Conservation (phyloP, 2,113 vertebrate species). For the Sigmodon hispidus region DNA sequence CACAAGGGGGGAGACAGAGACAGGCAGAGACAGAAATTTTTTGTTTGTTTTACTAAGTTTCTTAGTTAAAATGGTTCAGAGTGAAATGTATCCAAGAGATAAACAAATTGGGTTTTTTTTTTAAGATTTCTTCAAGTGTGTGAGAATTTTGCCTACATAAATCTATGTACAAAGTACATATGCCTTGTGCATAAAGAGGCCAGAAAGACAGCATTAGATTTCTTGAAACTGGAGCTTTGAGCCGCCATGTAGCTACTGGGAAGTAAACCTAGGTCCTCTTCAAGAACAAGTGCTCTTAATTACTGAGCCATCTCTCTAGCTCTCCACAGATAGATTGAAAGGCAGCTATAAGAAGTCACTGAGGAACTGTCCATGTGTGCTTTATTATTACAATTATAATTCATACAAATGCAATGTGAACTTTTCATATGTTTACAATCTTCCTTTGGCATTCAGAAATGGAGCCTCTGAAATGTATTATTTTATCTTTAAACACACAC, state of each 20-base stretch:
- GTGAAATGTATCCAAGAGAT: neutral
- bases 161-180: neutral
- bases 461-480: neutral
- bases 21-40: too few species aligned
- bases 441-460: slow-evolving; percentile 31
- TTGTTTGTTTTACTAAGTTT: neutral
- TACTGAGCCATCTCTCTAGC: neutral
- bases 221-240: neutral
- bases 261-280: neutral
- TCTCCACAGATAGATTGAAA: neutral
- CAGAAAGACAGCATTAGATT: neutral
- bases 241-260: neutral
- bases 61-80: slow-evolving; percentile 38
- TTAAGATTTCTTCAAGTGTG: neutral
- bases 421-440: neutral
- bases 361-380: neutral
- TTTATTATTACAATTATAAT: slow-evolving; percentile 39
- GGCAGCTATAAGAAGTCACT: neutral
- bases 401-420: slow-evolving; percentile 39
- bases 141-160: neutral
- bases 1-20: too few species aligned
- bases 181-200: neutral
- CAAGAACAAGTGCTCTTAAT: neutral
- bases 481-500: slow-evolving; percentile 12
- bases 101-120: neutral